A percentile compares a stretch with the other conserved stretches of the same genome.
Evolutionary conservation across 23 tunicate species (phyloP).

Genomic region (Trididemnum nubilum): DNA sequence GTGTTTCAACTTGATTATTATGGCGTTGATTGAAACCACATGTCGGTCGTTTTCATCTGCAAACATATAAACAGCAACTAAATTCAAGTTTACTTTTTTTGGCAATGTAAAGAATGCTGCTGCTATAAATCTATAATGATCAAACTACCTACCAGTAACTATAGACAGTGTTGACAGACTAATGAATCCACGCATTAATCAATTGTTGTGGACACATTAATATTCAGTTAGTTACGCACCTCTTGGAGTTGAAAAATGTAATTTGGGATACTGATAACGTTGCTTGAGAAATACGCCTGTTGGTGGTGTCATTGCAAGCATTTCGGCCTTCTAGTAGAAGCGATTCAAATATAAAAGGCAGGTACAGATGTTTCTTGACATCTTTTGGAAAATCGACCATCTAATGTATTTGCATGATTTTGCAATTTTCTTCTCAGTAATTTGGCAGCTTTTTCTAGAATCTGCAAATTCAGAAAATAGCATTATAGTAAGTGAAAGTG

Average conservation of each 20-base stretch:
- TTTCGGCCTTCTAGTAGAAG: neutral
- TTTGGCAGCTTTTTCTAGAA: slow-evolving; percentile 10
- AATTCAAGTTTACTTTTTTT: too few species aligned
- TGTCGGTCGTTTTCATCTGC: neutral
- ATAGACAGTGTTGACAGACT: too few species aligned
- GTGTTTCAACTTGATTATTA: neutral
- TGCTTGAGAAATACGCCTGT: slow-evolving; percentile 27
- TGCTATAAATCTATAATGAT: too few species aligned
- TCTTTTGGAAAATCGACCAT: neutral
- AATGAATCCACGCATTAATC: too few species aligned
- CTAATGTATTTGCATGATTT: neutral
- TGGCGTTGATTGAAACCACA: neutral
- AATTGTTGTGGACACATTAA: too few species aligned
- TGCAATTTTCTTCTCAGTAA: neutral
- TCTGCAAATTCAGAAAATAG: too few species aligned
- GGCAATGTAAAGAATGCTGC: too few species aligned
- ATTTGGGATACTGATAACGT: neutral
- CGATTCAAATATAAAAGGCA: neutral
- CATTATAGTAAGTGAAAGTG: too few species aligned
- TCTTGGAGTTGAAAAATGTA: neutral
- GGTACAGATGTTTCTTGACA: neutral
- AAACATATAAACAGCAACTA: neutral
- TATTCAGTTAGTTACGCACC: too few species aligned
- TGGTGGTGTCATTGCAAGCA: too few species aligned
- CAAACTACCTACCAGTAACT: too few species aligned